Evolutionary conservation across 2,797 vertebrate genomes (phyloP).

Genomic region (Lacerta bilineata): DNA sequence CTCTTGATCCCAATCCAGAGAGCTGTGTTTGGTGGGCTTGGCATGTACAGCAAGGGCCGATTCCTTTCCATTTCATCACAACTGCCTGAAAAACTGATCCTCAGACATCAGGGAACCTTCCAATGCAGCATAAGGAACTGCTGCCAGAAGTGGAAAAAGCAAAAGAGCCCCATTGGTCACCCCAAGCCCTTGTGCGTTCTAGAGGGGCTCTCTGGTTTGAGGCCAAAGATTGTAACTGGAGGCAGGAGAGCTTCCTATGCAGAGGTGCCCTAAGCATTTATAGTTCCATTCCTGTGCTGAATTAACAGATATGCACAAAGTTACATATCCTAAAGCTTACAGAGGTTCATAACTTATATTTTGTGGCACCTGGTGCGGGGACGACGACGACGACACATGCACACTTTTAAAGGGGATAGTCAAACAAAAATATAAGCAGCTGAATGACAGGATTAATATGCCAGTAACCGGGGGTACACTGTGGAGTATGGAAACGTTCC

Average conservation of each 20-base stretch:
- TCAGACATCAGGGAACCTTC: neutral
- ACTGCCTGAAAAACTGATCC: neutral
- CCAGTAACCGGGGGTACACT: slow-evolving; percentile 24
- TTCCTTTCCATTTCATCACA: neutral
- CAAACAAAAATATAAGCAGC: slow-evolving; percentile 25
- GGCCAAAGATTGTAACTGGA: neutral
- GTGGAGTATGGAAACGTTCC: neutral
- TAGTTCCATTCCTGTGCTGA: slow-evolving; percentile 30
- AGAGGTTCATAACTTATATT: neutral
- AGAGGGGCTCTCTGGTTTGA: neutral
- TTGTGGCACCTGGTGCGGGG: slow-evolving; percentile 38
- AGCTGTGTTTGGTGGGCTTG: neutral
- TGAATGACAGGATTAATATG: slow-evolving; percentile 27
- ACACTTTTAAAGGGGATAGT: neutral
- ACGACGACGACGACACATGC: too few species aligned
- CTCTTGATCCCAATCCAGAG: neutral
- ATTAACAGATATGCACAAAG: slow-evolving; percentile 40
- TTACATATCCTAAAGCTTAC: slow-evolving; percentile 25
- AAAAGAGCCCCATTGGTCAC: neutral
- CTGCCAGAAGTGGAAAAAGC: neutral
- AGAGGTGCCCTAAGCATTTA: slow-evolving; percentile 6
- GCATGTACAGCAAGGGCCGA: neutral
- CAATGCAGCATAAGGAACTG: neutral
- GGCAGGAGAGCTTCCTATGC: neutral
- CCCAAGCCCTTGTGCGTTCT: neutral